Conservation (phyloP, 2,797 vertebrate species). For the Microctenopoma stevenorrisi region DNA sequence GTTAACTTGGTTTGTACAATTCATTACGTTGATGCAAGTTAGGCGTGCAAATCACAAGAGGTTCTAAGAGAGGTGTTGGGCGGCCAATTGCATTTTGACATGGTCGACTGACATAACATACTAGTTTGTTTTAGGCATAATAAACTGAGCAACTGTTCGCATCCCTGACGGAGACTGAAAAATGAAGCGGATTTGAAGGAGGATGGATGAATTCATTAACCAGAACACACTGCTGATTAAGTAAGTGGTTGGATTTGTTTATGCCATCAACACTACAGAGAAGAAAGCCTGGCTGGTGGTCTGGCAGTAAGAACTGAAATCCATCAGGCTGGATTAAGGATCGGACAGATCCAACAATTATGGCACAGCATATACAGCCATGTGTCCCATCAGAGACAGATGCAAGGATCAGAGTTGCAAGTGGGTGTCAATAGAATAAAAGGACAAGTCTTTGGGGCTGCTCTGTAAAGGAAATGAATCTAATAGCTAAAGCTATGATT, state of each 20-base stretch:
- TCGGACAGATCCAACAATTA: slow-evolving; percentile 56
- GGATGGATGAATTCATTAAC: slow-evolving; percentile 63
- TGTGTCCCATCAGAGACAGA: slow-evolving; percentile 33
- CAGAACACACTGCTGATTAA: slow-evolving; percentile 45
- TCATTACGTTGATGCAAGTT: not conserved
- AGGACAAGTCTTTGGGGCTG: slow-evolving; percentile 48
- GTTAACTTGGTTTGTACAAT: not conserved
- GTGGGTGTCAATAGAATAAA: slow-evolving; percentile 38
- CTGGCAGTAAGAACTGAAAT: slow-evolving; percentile 54
- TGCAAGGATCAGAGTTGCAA: slow-evolving; percentile 55
- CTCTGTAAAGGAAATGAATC: slow-evolving; percentile 31
- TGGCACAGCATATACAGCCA: slow-evolving; percentile 39
- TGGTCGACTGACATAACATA: not conserved
- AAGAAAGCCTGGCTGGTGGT: slow-evolving; percentile 41
- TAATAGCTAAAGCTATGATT: slow-evolving; percentile 16
- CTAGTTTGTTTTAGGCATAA: slow-evolving; percentile 3
- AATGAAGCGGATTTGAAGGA: slow-evolving; percentile 40
- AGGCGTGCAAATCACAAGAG: not conserved
- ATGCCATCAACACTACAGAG: slow-evolving; percentile 47
- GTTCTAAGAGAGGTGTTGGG: not conserved
- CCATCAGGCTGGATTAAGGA: slow-evolving; percentile 64
- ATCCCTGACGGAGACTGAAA: slow-evolving; percentile 9
- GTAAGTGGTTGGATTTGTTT: slow-evolving; percentile 41
- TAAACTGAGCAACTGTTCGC: slow-evolving; percentile 14
- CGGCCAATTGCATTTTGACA: not conserved